Percentiles rank a stretch among this genome's conserved stretches.
phyloP scores from a whole-genome alignment of 2,113 vertebrate species.

The Guaruba guarouba region DNA sequence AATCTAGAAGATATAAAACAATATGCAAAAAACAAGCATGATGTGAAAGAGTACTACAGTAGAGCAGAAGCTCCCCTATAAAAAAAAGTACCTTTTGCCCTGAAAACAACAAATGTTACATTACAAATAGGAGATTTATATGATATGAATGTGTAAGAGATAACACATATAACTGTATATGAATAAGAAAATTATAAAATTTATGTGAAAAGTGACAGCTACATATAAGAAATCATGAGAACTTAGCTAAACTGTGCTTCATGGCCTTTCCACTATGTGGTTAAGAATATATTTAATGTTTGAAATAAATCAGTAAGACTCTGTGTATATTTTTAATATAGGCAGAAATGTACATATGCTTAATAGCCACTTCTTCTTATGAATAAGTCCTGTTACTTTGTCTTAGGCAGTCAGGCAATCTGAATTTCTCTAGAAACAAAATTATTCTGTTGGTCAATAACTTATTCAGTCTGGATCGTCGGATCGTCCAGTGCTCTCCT shows the following conservation, averaged over 20 bases:
- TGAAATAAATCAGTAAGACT: background rate
- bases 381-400: background rate
- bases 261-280: background rate
- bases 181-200: background rate
- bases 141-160: background rate
- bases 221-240: background rate
- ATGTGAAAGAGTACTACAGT: background rate
- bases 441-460: background rate
- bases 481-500: background rate
- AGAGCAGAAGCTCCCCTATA: background rate
- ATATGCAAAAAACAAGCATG: background rate
- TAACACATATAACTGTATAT: background rate
- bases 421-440: background rate
- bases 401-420: background rate
- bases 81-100: background rate
- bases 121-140: background rate
- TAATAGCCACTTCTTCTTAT: background rate
- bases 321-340: background rate
- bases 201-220: background rate
- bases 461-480: background rate
- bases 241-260: background rate
- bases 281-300: background rate
- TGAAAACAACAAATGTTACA: background rate
- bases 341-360: background rate
- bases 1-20: background rate